Conservation (phyloP, 2,888 invertebrate species). For the Coelinius sp. region DNA sequence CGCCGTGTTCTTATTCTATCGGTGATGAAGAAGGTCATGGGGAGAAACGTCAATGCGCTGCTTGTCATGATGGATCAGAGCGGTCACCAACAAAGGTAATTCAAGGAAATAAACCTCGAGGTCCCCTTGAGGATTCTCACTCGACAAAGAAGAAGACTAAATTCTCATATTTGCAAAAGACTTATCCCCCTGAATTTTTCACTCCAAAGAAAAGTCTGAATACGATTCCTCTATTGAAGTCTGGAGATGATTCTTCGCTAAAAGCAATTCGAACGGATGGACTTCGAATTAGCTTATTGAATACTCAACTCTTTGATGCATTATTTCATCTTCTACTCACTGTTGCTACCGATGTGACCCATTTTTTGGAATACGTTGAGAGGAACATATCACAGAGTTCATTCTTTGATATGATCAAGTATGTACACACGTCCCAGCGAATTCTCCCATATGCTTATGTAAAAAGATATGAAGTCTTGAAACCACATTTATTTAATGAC, state of each 20-base stretch:
- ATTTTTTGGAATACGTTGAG: neutral
- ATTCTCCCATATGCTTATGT: neutral
- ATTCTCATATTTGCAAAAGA: neutral
- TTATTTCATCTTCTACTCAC: neutral
- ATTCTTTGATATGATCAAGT: neutral
- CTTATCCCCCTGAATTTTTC: neutral
- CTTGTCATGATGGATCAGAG: neutral
- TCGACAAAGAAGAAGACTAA: neutral
- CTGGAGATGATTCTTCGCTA: neutral
- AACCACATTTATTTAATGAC: neutral
- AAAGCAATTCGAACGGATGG: neutral
- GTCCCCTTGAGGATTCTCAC: no score
- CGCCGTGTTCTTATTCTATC: neutral
- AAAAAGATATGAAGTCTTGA: neutral
- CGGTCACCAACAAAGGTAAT: neutral
- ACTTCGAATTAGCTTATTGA: neutral
- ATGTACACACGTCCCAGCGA: neutral
- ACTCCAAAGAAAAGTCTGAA: neutral
- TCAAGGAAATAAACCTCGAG: neutral
- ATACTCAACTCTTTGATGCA: neutral
- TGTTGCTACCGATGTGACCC: neutral
- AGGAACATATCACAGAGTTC: neutral
- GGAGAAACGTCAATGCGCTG: neutral
- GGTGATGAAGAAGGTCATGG: neutral
- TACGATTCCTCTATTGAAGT: neutral